phyloP scores from a whole-genome alignment of 2,797 vertebrate genomes.

The Helarctos malayanus region DNA sequence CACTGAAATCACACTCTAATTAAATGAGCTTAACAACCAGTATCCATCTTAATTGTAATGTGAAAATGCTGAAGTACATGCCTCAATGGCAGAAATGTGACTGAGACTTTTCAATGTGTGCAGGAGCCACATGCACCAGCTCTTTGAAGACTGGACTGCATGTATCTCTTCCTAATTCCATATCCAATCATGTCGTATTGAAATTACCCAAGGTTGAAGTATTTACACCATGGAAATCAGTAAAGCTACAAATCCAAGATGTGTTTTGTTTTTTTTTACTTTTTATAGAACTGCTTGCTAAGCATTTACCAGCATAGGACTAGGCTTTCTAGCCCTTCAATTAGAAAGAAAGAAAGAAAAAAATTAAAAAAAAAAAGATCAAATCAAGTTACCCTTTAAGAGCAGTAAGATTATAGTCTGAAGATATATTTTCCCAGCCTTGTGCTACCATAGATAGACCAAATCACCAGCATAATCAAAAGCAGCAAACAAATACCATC shows the following conservation, averaged over 20 bases:
- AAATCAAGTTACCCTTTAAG: neutral
- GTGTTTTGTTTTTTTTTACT: neutral
- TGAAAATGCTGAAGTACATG: neutral
- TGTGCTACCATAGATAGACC: constrained; percentile 44
- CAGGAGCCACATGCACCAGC: neutral
- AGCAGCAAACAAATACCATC: constrained; percentile 80
- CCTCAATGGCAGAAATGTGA: neutral
- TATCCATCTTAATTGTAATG: neutral
- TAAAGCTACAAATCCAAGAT: neutral
- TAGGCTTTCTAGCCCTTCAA: neutral
- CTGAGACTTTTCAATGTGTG: neutral
- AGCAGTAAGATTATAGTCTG: neutral
- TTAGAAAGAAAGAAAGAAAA: too few relatives aligned
- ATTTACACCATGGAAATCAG: constrained; percentile 25
- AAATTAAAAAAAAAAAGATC: neutral
- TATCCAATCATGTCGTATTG: neutral
- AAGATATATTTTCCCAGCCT: constrained; percentile 49
- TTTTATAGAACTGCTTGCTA: neutral
- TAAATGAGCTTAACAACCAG: neutral
- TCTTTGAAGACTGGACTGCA: neutral
- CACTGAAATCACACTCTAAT: neutral
- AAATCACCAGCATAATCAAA: constrained; percentile 83
- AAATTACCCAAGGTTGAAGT: neutral
- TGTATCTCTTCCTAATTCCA: neutral
- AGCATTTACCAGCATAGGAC: neutral